Conservation (phyloP, 1,140 invertebrate genomes). For the Anadara kagoshimensis region DNA sequence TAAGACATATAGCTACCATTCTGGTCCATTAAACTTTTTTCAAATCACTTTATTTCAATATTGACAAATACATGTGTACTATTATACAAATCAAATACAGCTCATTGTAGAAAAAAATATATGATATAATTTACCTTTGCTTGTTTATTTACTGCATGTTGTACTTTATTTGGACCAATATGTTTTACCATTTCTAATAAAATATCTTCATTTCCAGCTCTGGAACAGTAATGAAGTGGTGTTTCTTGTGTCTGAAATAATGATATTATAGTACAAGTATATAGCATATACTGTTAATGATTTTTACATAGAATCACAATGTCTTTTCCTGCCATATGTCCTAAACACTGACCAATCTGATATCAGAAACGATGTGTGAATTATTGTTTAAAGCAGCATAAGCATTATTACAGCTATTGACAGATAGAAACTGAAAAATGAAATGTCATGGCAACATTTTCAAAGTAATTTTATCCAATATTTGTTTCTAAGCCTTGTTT, state of each 20-base stretch:
- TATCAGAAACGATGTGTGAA: not conserved
- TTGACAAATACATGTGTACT: too few relatives aligned
- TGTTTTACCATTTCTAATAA: slow-evolving; percentile 93
- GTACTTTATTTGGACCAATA: slow-evolving; percentile 89
- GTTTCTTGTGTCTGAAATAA: slow-evolving; percentile 87
- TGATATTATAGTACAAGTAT: not conserved
- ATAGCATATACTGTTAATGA: not conserved
- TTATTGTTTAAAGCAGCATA: not conserved
- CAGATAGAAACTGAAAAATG: too few relatives aligned
- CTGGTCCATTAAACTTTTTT: too few relatives aligned
- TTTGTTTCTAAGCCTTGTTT: too few relatives aligned
- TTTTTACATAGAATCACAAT: not conserved
- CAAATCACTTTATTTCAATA: too few relatives aligned
- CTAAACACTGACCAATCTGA: too few relatives aligned
- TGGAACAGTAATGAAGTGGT: slow-evolving; percentile 94
- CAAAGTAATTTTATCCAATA: too few relatives aligned
- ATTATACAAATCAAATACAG: too few relatives aligned
- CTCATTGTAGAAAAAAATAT: too few relatives aligned
- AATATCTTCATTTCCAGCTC: slow-evolving; percentile 96
- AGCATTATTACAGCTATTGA: not conserved
- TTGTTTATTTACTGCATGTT: slow-evolving; percentile 95
- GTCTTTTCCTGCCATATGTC: too few relatives aligned
- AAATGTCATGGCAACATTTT: too few relatives aligned
- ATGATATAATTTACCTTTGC: slow-evolving; percentile 76
- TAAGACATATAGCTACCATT: too few relatives aligned